phyloP scores from a whole-genome alignment of 2,888 invertebrate species.

The Phoenoteleia sp. region DNA sequence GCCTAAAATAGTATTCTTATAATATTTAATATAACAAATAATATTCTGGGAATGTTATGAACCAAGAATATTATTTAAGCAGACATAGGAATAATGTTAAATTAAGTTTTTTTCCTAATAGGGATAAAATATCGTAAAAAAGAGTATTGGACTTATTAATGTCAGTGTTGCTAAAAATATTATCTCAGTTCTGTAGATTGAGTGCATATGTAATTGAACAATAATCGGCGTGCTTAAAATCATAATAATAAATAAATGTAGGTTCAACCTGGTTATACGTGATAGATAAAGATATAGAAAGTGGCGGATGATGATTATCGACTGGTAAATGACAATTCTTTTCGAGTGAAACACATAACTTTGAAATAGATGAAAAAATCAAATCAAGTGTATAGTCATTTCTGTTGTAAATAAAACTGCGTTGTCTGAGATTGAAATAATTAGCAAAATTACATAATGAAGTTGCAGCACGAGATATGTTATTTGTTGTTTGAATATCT shows the following conservation, averaged over 20 bases:
- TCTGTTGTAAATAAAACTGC: background rate
- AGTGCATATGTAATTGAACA: background rate
- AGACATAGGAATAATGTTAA: no score
- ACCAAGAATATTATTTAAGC: no score
- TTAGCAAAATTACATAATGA: conserved; percentile 8
- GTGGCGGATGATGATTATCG: background rate
- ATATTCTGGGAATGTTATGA: no score
- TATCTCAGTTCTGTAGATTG: background rate
- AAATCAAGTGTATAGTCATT: background rate
- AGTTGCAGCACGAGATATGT: no score
- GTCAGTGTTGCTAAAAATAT: background rate
- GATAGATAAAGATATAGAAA: background rate
- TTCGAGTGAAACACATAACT: background rate
- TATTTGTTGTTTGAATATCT: no score
- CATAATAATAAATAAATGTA: background rate
- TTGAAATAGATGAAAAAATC: background rate
- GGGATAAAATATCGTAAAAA: no score
- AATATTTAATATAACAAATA: no score
- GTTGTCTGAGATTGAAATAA: background rate
- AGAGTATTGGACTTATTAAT: no score
- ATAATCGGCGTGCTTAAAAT: background rate
- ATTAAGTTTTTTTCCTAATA: no score
- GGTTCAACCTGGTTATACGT: background rate
- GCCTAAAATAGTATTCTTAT: no score
- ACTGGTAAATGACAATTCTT: background rate